Conservation (phyloP, 2,888 invertebrate genomes). For the Pilophorus perplexus region DNA sequence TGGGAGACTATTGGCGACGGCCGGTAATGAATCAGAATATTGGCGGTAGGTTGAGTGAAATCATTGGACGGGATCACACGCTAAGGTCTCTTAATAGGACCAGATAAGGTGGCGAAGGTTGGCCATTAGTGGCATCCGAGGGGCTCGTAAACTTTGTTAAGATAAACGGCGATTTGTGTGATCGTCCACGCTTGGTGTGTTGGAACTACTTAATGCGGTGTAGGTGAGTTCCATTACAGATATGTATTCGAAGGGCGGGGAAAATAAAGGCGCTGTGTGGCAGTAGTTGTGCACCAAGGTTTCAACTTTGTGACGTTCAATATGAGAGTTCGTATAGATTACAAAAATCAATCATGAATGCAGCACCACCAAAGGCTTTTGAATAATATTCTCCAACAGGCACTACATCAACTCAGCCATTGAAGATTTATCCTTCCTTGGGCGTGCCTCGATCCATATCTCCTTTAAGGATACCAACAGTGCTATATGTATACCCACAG, state of each 20-base stretch:
- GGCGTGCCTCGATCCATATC: slow-evolving; percentile 14
- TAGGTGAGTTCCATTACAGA: too few species aligned
- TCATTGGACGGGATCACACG: slow-evolving; percentile 1
- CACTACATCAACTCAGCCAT: not conserved
- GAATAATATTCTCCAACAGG: not conserved
- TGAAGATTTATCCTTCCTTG: not conserved
- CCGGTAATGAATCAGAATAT: not conserved
- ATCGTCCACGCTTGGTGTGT: too few species aligned
- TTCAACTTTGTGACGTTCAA: too few species aligned
- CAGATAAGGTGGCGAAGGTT: not conserved
- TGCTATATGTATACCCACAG: too few species aligned
- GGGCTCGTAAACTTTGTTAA: not conserved
- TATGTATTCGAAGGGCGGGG: too few species aligned
- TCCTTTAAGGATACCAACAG: too few species aligned
- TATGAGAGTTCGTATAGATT: too few species aligned
- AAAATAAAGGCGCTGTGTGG: too few species aligned
- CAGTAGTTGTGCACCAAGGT: too few species aligned
- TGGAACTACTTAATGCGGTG: too few species aligned
- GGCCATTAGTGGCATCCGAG: not conserved
- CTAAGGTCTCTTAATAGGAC: not conserved
- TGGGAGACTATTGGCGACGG: not conserved
- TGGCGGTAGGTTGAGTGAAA: not conserved
- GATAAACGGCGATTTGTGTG: not conserved
- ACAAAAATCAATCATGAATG: not conserved
- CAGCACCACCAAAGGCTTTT: not conserved